Evolutionary conservation across 2,113 vertebrate genomes (phyloP).

Genomic region (Cheirogaleus medius): DNA sequence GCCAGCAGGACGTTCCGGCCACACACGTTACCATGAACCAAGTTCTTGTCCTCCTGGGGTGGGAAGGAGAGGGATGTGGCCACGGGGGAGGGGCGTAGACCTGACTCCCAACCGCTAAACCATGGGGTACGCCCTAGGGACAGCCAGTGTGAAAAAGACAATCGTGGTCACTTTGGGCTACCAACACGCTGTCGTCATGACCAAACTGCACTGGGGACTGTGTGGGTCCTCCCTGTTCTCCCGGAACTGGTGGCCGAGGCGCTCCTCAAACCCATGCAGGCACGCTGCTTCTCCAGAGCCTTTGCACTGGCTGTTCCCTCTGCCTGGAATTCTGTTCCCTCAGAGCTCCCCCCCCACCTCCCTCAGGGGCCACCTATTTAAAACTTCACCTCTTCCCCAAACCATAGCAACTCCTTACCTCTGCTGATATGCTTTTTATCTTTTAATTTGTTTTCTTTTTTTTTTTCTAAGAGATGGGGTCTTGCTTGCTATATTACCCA

Average conservation of each 20-base stretch:
- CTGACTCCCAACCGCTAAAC: neutral
- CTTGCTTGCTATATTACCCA: neutral
- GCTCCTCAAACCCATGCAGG: neutral
- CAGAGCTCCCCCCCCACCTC: neutral
- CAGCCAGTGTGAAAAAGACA: neutral
- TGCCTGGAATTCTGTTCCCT: neutral
- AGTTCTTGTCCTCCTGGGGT: conserved; percentile 90
- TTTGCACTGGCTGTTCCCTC: neutral
- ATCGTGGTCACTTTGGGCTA: neutral
- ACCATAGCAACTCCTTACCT: neutral
- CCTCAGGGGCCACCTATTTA: neutral
- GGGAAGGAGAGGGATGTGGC: neutral
- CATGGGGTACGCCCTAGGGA: neutral
- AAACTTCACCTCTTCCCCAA: neutral
- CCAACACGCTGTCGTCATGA: rapidly evolving
- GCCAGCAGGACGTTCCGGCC: conserved; percentile 94
- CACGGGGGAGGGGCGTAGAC: too few species aligned
- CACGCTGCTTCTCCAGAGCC: neutral
- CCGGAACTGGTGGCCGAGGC: neutral
- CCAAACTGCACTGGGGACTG: neutral
- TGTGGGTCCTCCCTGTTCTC: neutral
- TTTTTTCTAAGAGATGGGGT: neutral
- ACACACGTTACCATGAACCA: conserved; percentile 95
- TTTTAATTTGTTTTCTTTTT: neutral
- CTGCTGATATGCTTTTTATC: neutral